Percentiles rank a stretch among this genome's conserved stretches.
Evolutionary conservation across 2,888 invertebrate genomes (phyloP).

Genomic region (Eupithecia tripunctaria): DNA sequence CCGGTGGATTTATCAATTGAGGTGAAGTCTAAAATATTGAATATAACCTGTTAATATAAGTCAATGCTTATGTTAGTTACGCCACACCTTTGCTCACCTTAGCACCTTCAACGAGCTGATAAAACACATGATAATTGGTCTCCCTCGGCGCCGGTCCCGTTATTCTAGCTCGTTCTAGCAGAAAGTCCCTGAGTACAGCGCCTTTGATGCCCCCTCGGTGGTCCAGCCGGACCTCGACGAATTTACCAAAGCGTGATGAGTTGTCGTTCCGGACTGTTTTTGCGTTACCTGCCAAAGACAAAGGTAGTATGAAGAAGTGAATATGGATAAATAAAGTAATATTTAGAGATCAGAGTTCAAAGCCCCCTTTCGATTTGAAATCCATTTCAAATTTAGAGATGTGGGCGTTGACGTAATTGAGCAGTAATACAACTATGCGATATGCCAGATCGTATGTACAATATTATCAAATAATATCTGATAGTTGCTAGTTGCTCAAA

Average conservation of each 20-base stretch:
- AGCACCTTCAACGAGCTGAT: slow-evolving; percentile 94
- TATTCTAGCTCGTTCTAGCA: slow-evolving; percentile 94
- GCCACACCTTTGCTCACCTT: slow-evolving; percentile 75
- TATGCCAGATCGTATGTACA: no score
- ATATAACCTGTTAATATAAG: background rate
- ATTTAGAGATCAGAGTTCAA: background rate
- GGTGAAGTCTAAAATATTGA: background rate
- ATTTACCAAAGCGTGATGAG: slow-evolving; percentile 97
- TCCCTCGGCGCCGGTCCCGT: slow-evolving; percentile 95
- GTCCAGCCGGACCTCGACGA: slow-evolving; percentile 97
- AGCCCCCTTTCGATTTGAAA: background rate
- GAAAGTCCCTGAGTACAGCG: slow-evolving; percentile 95
- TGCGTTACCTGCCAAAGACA: slow-evolving; percentile 89
- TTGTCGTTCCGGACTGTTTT: slow-evolving; percentile 97
- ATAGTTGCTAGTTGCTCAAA: background rate
- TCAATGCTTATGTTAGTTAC: background rate
- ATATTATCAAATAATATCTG: background rate
- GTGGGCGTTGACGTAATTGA: background rate
- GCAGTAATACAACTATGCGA: background rate
- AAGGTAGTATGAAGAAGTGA: background rate
- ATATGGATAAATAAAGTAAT: background rate
- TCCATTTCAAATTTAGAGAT: background rate
- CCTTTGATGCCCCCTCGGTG: slow-evolving; percentile 95
- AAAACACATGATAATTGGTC: slow-evolving; percentile 96
- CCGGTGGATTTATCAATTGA: background rate